A percentile compares a stretch with the other conserved stretches of the same genome.
Conservation (phyloP, 2,113 vertebrate genomes). For the Vicugna pacos region DNA sequence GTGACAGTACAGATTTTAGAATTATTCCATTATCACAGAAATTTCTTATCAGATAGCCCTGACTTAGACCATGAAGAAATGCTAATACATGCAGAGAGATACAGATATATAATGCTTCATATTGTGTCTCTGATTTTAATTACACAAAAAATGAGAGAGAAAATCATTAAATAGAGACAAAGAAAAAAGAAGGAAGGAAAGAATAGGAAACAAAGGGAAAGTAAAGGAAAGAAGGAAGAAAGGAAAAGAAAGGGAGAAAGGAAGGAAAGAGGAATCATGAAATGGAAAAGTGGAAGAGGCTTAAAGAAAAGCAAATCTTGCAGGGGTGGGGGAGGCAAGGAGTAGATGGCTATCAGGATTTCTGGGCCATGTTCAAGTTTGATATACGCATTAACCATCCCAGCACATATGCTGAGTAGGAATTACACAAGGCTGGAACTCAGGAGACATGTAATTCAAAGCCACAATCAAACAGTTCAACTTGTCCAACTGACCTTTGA, state of each 20-base stretch:
- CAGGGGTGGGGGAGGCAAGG: background rate
- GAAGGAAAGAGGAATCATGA: background rate
- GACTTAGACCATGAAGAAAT: background rate
- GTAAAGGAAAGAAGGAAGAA: fast-evolving
- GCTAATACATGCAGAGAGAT: background rate
- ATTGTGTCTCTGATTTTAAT: background rate
- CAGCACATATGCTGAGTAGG: background rate
- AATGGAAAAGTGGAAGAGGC: background rate
- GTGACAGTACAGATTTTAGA: background rate
- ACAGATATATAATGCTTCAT: background rate
- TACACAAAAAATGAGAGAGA: background rate
- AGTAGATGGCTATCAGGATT: background rate
- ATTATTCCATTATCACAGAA: background rate
- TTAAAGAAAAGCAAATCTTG: background rate
- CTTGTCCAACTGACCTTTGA: background rate
- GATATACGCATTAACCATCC: too few relatives aligned
- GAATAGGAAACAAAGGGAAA: background rate
- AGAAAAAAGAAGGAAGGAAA: background rate
- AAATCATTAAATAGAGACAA: too few relatives aligned
- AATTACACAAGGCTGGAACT: background rate
- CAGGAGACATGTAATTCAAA: background rate
- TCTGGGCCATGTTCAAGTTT: background rate
- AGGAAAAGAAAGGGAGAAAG: background rate
- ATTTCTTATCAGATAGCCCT: background rate
- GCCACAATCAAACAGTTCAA: background rate